phyloP scores from a whole-genome alignment of 2,113 vertebrate genomes.

The Apteryx owenii region DNA sequence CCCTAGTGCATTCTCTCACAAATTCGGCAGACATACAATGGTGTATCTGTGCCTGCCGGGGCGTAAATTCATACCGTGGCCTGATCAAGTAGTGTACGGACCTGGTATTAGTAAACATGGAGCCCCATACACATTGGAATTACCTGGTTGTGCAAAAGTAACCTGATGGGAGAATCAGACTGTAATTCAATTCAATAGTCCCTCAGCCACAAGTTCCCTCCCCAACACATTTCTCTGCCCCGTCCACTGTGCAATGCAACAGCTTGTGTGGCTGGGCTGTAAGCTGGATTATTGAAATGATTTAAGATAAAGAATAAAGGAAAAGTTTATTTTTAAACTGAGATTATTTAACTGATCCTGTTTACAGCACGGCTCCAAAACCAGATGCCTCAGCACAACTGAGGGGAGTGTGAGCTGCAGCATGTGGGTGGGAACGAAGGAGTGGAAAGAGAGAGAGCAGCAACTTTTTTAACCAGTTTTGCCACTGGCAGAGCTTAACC shows the following conservation, averaged over 20 bases:
- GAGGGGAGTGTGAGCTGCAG: neutral
- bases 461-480: neutral
- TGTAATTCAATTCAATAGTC: neutral
- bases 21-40: neutral
- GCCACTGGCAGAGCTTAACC: neutral
- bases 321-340: neutral
- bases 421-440: neutral
- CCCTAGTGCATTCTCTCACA: neutral
- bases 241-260: neutral
- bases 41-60: neutral
- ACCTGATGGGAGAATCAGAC: neutral
- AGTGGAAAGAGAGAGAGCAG: neutral
- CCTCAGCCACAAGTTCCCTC: neutral
- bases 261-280: neutral
- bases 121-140: rapidly evolving
- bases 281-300: neutral
- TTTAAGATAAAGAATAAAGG: neutral
- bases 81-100: neutral
- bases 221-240: neutral
- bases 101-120: neutral
- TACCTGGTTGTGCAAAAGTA: rapidly evolving
- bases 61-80: neutral
- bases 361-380: neutral
- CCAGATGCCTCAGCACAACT: slow-evolving; percentile 17
- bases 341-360: neutral